A percentile compares a stretch with the other conserved stretches of the same genome.
Conservation (phyloP, 2,113 vertebrate genomes). For the Campylorhamphus procurvoides region DNA sequence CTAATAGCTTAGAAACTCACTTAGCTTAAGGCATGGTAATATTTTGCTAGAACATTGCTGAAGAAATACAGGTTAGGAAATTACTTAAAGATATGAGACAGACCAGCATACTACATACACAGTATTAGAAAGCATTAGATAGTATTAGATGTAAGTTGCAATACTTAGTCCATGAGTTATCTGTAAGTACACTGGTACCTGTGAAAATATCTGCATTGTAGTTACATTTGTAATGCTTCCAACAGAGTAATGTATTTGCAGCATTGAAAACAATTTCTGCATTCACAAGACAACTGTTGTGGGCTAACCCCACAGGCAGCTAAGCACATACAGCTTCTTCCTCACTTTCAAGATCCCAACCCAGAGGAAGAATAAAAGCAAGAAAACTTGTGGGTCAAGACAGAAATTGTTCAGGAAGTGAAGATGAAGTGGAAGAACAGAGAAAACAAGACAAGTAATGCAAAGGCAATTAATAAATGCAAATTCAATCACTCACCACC, state of each 20-base stretch:
- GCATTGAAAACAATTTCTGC: background rate
- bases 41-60: background rate
- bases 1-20: background rate
- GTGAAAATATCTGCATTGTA: background rate
- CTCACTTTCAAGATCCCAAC: background rate
- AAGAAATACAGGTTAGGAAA: background rate
- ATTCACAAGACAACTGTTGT: background rate
- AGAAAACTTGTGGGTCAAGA: background rate
- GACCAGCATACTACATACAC: background rate
- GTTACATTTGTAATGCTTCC: background rate
- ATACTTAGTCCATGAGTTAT: background rate
- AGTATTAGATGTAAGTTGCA: background rate
- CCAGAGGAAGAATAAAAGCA: background rate
- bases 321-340: background rate
- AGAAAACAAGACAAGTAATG: background rate
- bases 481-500: background rate
- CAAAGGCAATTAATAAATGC: background rate
- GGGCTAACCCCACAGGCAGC: background rate
- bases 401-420: background rate
- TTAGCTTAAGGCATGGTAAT: background rate
- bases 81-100: background rate
- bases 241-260: background rate
- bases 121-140: background rate
- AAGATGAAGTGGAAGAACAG: background rate
- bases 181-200: background rate